phyloP scores from a whole-genome alignment of 2,113 vertebrate species.

The Cromileptes altivelis region DNA sequence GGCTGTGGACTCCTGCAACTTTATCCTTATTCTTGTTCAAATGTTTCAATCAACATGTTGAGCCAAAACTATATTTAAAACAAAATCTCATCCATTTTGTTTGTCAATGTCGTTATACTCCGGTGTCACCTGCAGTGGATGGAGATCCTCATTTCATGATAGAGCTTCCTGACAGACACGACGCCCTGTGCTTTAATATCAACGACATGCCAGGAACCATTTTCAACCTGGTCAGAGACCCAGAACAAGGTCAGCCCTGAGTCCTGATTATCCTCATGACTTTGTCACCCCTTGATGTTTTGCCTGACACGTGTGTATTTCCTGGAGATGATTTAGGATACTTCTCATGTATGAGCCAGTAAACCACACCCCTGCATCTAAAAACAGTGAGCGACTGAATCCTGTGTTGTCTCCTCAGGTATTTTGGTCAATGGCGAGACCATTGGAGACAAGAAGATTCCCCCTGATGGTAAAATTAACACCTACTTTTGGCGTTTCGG shows the following conservation, averaged over 20 bases:
- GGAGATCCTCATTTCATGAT: conserved; percentile 97
- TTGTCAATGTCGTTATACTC: neutral
- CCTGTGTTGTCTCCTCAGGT: conserved; percentile 78
- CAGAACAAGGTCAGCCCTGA: conserved; percentile 85
- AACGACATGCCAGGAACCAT: conserved; percentile 90
- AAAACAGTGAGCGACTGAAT: neutral
- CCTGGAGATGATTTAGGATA: neutral
- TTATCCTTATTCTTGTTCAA: neutral
- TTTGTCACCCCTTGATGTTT: neutral
- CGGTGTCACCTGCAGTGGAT: conserved; percentile 87
- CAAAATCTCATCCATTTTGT: neutral
- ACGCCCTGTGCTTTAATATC: conserved; percentile 95
- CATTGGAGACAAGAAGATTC: conserved; percentile 89
- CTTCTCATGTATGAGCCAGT: neutral
- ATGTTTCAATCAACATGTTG: neutral
- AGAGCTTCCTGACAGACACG: conserved; percentile 86
- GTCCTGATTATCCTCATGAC: neutral
- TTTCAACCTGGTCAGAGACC: conserved; percentile 90
- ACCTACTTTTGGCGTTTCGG: conserved; percentile 94
- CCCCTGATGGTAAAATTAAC: conserved; percentile 78
- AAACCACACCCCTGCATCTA: neutral
- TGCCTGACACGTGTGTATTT: too few species aligned
- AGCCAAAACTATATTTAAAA: neutral
- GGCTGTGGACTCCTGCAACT: neutral
- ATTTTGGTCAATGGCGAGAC: conserved; percentile 93